Evolutionary conservation across 2,797 vertebrate species (phyloP).

Genomic region (Cossypha polioptera): DNA sequence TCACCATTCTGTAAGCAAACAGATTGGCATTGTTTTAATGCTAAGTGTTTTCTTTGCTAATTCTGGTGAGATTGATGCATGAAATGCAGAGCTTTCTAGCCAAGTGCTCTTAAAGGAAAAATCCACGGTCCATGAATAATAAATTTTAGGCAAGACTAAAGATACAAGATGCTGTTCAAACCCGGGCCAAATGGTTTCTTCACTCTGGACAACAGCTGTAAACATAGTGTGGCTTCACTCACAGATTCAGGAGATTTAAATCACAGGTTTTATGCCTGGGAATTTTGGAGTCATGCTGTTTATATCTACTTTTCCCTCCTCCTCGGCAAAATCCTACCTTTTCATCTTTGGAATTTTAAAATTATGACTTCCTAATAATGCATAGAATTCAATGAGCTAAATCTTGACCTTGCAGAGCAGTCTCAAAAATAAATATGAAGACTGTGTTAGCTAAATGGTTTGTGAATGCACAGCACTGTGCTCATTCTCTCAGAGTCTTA

Average conservation of each 20-base stretch:
- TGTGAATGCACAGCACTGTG: background rate
- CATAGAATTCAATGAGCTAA: background rate
- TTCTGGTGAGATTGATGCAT: constrained; percentile 39
- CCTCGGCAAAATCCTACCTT: background rate
- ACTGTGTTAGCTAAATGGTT: background rate
- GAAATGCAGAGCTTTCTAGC: constrained; percentile 52
- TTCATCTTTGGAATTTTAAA: constrained; percentile 19
- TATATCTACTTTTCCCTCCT: background rate
- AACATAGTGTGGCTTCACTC: background rate
- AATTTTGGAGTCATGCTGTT: background rate
- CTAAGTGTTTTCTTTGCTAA: constrained; percentile 71
- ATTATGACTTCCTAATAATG: constrained; percentile 21
- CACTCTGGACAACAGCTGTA: constrained; percentile 45
- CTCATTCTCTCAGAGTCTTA: background rate
- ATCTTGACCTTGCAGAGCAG: background rate
- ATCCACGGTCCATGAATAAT: constrained; percentile 43
- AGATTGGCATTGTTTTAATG: constrained; percentile 36
- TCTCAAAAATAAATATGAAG: background rate
- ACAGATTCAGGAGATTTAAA: constrained; percentile 38
- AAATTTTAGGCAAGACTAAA: constrained; percentile 61
- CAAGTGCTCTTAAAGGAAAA: constrained; percentile 37
- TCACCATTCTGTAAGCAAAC: constrained; percentile 42
- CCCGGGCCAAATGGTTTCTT: constrained; percentile 1
- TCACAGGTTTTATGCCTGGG: constrained; percentile 18
- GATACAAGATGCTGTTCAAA: constrained; percentile 23